A percentile compares a stretch with the other conserved stretches of the same genome.
Evolutionary conservation across 2,113 vertebrate species (phyloP).

Genomic region (Anthoscopus minutus): DNA sequence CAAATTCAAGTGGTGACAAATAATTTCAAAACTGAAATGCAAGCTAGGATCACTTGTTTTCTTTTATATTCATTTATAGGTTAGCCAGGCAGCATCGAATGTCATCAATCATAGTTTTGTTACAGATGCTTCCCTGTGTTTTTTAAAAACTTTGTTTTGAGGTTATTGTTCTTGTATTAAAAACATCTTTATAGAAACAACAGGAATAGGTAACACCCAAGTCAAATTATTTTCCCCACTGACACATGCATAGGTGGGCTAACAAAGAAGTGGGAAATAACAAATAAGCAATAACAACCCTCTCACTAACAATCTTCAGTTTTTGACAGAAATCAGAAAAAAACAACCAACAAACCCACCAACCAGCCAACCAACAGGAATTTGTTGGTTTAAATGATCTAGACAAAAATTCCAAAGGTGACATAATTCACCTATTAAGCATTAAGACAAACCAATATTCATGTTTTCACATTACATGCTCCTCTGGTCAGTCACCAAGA

Average conservation of each 20-base stretch:
- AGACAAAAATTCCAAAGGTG: background rate
- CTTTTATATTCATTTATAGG: background rate
- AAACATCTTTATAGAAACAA: background rate
- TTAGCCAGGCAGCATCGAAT: background rate
- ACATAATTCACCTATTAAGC: background rate
- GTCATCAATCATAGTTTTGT: background rate
- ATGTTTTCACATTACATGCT: background rate
- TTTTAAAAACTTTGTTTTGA: background rate
- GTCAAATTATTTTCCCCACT: background rate
- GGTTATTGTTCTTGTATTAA: background rate
- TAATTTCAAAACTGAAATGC: background rate
- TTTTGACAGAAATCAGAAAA: background rate
- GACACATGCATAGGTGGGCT: background rate
- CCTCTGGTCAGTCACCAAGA: background rate
- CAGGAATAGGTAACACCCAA: background rate
- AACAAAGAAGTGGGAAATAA: background rate
- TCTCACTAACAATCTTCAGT: accelerated
- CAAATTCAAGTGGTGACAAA: background rate
- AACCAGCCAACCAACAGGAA: background rate
- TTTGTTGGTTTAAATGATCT: background rate
- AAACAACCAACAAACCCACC: background rate
- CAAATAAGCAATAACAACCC: background rate
- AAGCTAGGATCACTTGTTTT: background rate
- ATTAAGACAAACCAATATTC: background rate
- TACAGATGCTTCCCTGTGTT: background rate